Base-by-base conservation (phyloP, 2,113 vertebrate genomes). In the Agapornis roseicollis region DNA sequence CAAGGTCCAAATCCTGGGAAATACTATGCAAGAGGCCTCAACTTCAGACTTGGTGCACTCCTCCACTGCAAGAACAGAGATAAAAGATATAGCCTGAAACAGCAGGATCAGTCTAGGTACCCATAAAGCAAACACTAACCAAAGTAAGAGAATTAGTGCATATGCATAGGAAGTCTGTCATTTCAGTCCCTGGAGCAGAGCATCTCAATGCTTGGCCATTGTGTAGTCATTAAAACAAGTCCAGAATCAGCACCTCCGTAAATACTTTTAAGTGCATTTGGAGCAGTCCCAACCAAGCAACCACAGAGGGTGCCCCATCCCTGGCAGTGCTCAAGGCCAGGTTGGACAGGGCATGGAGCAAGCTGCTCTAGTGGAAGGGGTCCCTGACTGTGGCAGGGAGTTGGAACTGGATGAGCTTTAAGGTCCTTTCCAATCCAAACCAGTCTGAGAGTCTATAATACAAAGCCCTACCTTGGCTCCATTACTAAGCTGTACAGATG, bases 21-120 rank as follows among this genome's bases (percentile, higher is more conserved):
- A 41, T 1, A 0, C 11, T 0, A 4, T 28, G 16, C 23, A 17
- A 17, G 41, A 50, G 44, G 19, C 17, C 35, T 15, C 0, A 3
- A 28, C 11, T 28, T 15, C 11, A 10, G 66, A 8, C 4, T 25
- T 44, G 8, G 79, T 3, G 28, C 33, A 15, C 1, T 17, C 8
- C 50, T 53, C 56, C 19, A 7, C 44, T 42, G 55, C 22, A 16
- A 16, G 46, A 22, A 24, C 0, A 9, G 20, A 47, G 37, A 8
- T 49, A 66, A 79, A 68, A 46, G 1, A 28, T 2, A 52, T 18
- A 87, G 56, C 28, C 80, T 72, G 66, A 15, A 72, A 35, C 23
- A 60, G 64, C 50, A 71, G 60, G 50, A 70, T 13, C 47, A 35
- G 47, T 3, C 24, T 6, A 17, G 20, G 35, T 13, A 39, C 49